Base-by-base conservation (phyloP, 2,113 vertebrate genomes). In the Recurvirostra avosetta region DNA sequence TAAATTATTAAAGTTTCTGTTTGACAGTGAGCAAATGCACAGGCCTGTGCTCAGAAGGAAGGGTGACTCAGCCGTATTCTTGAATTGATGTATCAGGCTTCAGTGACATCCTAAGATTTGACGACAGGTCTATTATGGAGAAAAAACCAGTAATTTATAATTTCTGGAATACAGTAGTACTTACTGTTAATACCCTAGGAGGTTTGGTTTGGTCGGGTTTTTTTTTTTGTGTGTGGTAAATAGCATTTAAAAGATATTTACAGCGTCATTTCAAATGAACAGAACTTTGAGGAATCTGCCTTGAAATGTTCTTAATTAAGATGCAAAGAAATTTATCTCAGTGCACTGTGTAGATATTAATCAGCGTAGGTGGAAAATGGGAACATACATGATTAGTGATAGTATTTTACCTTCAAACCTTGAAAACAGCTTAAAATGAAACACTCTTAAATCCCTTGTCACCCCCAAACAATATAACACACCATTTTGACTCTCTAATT, bases 401-500 rank as follows among this genome's bases (percentile, higher is more conserved):
- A 95, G 87, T 82, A 91, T 94, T 96, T 95, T 96, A 90, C 84
- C 89, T 97, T 92, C 90, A 92, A 47, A 96, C 89, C 76, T 90
- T 73, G 83, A 96, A 92, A 96, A 94, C 0, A 2, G 73, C 91
- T 86, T 81, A 92, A 95, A 97, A 96, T 82, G 86, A 96, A 96
- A 95, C 58, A 50, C 38, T 90, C 55, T 79, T 50, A 94, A 96
- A 93, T 95, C 95, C 86, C 92, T 82, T 82, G 78, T 97, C 92
- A 93, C 85, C 76, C 85, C 90, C 93, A 95, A 92, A 97, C 81
- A 96, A 96, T 96, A 49, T 94, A 96, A 82, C 77, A 36, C 63
- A 80, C 90, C 87, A 91, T 97, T 97, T 95, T 95, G 95, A 94
- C 94, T 97, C 94, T 96, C 93, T 97, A 97, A 96, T 96, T 97